phyloP scores from a whole-genome alignment of 2,888 invertebrate genomes.

The Timema podura region DNA sequence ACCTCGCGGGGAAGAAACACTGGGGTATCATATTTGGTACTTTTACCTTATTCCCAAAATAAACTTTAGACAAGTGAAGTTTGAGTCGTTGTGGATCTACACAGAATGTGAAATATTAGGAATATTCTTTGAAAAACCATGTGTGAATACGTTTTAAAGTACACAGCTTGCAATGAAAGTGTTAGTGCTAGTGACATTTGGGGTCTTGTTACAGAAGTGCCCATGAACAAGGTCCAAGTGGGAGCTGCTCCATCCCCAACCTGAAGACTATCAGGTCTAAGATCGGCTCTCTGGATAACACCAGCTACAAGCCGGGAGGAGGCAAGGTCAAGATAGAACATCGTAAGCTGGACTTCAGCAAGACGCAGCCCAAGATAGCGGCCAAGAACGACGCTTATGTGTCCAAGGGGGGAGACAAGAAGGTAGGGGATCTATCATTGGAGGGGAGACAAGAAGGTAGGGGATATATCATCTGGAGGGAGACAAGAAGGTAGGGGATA shows the following conservation, averaged over 20 bases:
- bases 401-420: constrained; percentile 86
- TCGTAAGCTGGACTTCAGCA: constrained; percentile 79
- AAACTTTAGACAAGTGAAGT: no score
- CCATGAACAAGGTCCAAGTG: constrained; percentile 91
- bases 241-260: constrained; percentile 91
- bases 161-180: no score
- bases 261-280: constrained; percentile 88
- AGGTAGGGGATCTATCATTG: constrained; percentile 54
- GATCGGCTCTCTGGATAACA: constrained; percentile 87
- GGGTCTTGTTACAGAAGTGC: constrained; percentile 58
- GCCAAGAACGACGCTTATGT: constrained; percentile 86
- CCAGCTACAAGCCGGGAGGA: constrained; percentile 84
- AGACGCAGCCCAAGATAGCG: constrained; percentile 80
- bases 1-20: no score
- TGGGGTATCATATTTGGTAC: no score
- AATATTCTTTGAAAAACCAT: no score
- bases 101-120: no score
- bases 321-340: constrained; percentile 85
- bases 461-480: no score
- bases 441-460: no score
- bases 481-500: no score
- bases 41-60: no score
- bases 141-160: no score
- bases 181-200: not conserved
- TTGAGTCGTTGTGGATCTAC: no score